Conservation (phyloP, 2,797 vertebrate genomes). For the Hippoglossus hippoglossus region DNA sequence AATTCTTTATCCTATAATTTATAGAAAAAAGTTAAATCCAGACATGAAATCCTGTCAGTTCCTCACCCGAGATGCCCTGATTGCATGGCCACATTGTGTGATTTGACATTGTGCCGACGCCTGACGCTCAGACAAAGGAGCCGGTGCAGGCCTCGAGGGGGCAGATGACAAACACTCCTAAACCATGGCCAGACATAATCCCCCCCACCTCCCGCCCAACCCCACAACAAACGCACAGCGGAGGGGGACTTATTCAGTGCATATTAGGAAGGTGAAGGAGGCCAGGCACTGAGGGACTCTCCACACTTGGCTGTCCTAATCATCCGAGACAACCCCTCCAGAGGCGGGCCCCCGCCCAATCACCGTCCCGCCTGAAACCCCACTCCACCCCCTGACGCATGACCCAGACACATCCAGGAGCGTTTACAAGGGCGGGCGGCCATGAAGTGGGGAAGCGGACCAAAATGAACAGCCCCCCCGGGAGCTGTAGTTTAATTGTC, state of each 20-base stretch:
- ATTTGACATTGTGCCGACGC: conserved; percentile 73
- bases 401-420: conserved; percentile 78
- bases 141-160: conserved; percentile 76
- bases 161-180: conserved; percentile 82
- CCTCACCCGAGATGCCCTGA: conserved; percentile 61
- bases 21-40: conserved; percentile 29
- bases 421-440: conserved; percentile 72
- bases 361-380: conserved; percentile 52
- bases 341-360: conserved; percentile 44
- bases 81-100: conserved; percentile 69
- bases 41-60: conserved; percentile 56
- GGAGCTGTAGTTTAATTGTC: conserved; percentile 81
- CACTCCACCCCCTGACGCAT: conserved; percentile 56
- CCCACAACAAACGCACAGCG: conserved; percentile 68
- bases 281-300: conserved; percentile 80
- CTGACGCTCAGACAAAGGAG: conserved; percentile 77
- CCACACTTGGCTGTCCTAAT: conserved; percentile 78
- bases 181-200: conserved; percentile 80
- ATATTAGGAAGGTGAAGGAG: conserved; percentile 85
- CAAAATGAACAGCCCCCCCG: conserved; percentile 76
- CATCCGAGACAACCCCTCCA: conserved; percentile 76
- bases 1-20: conserved; percentile 10
- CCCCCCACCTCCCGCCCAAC: conserved; percentile 57
- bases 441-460: conserved; percentile 68
- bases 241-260: conserved; percentile 82